Evolutionary conservation across 1,140 invertebrate species (phyloP), one percentile per base, ranked within the genome.

Genomic region (Diabrotica virgifera): DNA sequence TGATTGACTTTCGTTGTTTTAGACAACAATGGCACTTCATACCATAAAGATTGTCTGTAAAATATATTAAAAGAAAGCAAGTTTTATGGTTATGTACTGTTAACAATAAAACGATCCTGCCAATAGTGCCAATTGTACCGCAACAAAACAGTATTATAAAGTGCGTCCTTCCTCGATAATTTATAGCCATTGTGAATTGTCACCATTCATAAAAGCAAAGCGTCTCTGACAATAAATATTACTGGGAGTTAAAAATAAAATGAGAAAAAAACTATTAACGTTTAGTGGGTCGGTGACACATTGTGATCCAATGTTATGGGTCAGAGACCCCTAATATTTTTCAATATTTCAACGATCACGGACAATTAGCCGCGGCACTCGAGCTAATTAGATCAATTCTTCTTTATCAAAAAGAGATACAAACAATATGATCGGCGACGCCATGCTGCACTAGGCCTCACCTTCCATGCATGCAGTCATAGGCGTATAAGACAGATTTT

Each of bases 181-280:
- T 46, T 46, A 46, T n/a, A 46, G 40, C 40, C 40, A n/a, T n/a
- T 46, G 40, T 46, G 40, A 46, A 46, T 46, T 46, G n/a, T n/a
- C 8, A 46, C 40, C 40, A 46, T 46, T 46, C 40, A 46, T 46
- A 46, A 46, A 46, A 8, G 40, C 8, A 8, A n/a, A 46, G 40
- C n/a, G 40, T 10, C 5, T 2, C 8, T 8, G 8, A n/a, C 40
- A 46, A n/a, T 46, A 46, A 46, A 46, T 46, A 46, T 46, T n/a
- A 46, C n/a, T 24, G 24, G 24, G 24, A 24, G 24, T 46, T 46
- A 46, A 46, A 46, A 46, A 46, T 46, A 10, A 24, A 24, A 8
- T 46, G 8, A 46, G 6, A 46, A 8, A n/a, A 46, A 46, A 46
- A 46, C 40, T n/a, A 46, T 46, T 46, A 46, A 46, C 5, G n/a